A percentile compares a stretch with the other conserved stretches of the same genome.
phyloP scores from a whole-genome alignment of 2,797 vertebrate genomes.

The Nannoperca australis region DNA sequence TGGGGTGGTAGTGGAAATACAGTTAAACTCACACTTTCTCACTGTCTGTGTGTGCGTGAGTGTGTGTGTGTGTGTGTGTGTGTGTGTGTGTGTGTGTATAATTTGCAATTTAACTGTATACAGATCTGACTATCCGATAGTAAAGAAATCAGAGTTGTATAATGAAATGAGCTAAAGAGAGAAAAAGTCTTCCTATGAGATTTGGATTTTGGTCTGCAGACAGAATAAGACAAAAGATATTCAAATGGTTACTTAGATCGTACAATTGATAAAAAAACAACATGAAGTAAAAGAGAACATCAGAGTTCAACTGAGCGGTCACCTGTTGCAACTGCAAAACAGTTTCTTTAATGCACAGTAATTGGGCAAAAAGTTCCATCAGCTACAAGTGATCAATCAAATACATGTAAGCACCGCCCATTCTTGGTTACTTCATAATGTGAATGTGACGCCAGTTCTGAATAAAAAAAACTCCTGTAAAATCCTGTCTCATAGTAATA shows the following conservation, averaged over 20 bases:
- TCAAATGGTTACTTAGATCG: too few relatives aligned
- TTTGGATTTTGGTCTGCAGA: not conserved
- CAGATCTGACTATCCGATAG: not conserved
- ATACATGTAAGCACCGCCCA: too few relatives aligned
- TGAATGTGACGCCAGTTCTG: too few relatives aligned
- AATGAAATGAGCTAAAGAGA: constrained; percentile 10
- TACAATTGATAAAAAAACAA: not conserved
- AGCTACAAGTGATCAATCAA: too few relatives aligned
- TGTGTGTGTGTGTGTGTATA: constrained; percentile 10
- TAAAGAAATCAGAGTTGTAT: constrained; percentile 1
- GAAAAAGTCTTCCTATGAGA: not conserved
- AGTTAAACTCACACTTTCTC: not conserved
- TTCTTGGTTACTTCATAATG: too few relatives aligned
- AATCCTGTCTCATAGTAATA: too few relatives aligned
- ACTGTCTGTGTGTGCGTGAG: not conserved
- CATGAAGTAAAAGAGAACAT: not conserved
- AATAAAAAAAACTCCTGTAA: too few relatives aligned
- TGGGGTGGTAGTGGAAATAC: constrained; percentile 17
- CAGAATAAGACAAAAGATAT: too few relatives aligned
- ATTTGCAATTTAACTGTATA: constrained; percentile 22
- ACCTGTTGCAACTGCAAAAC: too few relatives aligned
- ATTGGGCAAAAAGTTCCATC: too few relatives aligned
- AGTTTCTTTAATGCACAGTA: too few relatives aligned
- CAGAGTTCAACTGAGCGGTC: not conserved
- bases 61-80: constrained; percentile 12